These are phyloP conservation scores for Eupsilia transversa DNA, from an alignment of 2,888 invertebrate species.

Conservation along the genomic window DNA sequence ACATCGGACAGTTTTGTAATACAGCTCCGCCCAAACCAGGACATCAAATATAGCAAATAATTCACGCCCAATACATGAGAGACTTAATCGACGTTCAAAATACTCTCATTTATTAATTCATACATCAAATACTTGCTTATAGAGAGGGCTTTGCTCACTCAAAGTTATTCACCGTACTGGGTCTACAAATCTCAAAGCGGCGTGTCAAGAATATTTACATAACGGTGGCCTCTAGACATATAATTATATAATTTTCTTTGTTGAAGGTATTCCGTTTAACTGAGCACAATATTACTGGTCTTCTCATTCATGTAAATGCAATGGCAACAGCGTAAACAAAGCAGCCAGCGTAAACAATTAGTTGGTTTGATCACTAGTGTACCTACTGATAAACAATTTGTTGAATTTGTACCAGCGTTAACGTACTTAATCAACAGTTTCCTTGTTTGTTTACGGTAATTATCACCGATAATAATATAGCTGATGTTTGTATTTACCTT, in stretches of 20 bases:
- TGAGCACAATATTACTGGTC: conserved; percentile 26
- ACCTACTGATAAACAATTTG: conserved; percentile 52
- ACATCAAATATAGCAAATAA: conserved; percentile 56
- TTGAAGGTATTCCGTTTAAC: conserved; percentile 34
- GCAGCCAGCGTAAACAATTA: conserved; percentile 48
- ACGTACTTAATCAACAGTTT: conserved; percentile 58
- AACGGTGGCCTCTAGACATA: conserved; percentile 16
- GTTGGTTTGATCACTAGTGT: conserved; percentile 45
- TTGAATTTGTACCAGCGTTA: conserved; percentile 44
- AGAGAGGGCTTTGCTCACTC: conserved; percentile 25
- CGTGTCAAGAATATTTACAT: conserved; percentile 39
- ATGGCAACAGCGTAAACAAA: conserved; percentile 42
- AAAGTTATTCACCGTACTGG: conserved; percentile 39
- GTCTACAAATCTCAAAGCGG: conserved; percentile 38
- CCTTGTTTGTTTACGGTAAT: conserved; percentile 54
- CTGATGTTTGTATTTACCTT: conserved; percentile 40
- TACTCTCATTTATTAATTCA: conserved; percentile 36
- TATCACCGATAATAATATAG: conserved; percentile 34
- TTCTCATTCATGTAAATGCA: conserved; percentile 52
- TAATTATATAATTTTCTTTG: conserved; percentile 44
- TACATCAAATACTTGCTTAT: conserved; percentile 28
- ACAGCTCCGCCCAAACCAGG: conserved; percentile 37
- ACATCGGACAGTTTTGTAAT: conserved; percentile 51
- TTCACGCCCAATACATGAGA: conserved; percentile 35
- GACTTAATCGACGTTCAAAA: conserved; percentile 27